These are phyloP conservation scores for Lithobates sylvaticus DNA, from an alignment of 2,797 vertebrate genomes.

Conservation along the genomic window DNA sequence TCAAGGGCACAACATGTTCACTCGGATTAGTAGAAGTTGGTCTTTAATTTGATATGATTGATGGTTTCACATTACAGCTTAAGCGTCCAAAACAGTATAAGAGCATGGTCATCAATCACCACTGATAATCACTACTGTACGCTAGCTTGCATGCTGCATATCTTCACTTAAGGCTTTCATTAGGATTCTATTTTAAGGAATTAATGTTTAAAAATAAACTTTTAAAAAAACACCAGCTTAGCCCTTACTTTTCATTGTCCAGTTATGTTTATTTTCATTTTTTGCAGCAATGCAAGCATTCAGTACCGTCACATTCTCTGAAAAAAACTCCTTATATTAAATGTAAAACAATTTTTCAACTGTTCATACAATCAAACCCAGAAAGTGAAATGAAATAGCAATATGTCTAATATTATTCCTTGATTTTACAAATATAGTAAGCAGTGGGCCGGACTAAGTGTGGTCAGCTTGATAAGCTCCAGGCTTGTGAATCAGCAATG, in stretches of 20 bases:
- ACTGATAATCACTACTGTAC: constrained; percentile 59
- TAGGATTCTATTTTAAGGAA: constrained; percentile 39
- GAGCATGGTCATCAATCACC: constrained; percentile 56
- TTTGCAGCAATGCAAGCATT: neutral
- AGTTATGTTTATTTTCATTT: constrained; percentile 46
- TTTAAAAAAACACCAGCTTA: neutral
- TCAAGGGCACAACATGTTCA: constrained; percentile 53
- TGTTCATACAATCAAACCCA: constrained; percentile 12
- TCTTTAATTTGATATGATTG: constrained; percentile 60
- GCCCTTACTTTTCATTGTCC: constrained; percentile 23
- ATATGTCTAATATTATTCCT: too few species aligned
- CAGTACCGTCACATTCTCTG: neutral
- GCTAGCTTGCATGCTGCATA: constrained; percentile 33
- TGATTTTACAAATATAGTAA: too few species aligned
- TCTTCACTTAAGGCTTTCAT: constrained; percentile 37
- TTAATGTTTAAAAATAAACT: constrained; percentile 1
- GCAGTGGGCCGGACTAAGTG: too few species aligned
- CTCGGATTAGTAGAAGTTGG: constrained; percentile 44
- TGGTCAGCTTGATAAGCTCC: too few species aligned
- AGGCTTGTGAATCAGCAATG: too few species aligned
- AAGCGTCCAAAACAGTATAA: constrained; percentile 45
- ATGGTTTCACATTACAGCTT: constrained; percentile 51
- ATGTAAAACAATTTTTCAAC: neutral
- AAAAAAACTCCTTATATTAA: neutral
- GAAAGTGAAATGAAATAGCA: neutral